Evolutionary conservation across 1,140 invertebrate species (phyloP).

Genomic region (Pygmarrhopalites habei): DNA sequence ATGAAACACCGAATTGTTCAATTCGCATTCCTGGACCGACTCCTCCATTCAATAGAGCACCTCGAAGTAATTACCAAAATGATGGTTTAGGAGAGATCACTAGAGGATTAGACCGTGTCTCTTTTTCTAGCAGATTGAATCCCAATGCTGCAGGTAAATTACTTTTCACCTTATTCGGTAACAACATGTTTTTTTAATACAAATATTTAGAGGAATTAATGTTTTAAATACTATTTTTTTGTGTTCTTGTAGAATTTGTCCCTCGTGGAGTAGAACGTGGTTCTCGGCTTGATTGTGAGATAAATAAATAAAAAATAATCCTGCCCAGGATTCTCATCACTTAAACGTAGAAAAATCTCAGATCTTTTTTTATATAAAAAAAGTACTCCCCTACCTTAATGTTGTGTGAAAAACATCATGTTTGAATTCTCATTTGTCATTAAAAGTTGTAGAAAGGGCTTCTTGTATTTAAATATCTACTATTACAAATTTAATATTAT

Average conservation of each 20-base stretch:
- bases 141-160: constrained; percentile 52
- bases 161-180: no score
- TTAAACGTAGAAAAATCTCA: no score
- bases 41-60: background rate
- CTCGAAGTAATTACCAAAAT: background rate
- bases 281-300: no score
- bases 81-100: constrained; percentile 36
- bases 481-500: no score
- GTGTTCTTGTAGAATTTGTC: no score
- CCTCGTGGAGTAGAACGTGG: no score
- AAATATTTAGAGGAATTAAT: no score
- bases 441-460: background rate
- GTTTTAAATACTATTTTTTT: no score
- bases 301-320: no score
- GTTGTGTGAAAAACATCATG: constrained; percentile 4
- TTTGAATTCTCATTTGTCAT: constrained; percentile 4
- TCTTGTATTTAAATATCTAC: constrained; percentile 3
- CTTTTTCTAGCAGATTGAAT: constrained; percentile 56
- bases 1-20: background rate
- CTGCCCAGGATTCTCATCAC: no score
- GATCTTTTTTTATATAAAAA: background rate
- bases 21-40: background rate
- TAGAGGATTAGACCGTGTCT: constrained; percentile 4
- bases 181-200: no score
- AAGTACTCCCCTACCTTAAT: no score